A percentile compares a stretch with the other conserved stretches of the same genome.
These are phyloP conservation scores for Leptocoma aspasia DNA, from an alignment of 2,113 vertebrate species.

Conservation along the genomic window DNA sequence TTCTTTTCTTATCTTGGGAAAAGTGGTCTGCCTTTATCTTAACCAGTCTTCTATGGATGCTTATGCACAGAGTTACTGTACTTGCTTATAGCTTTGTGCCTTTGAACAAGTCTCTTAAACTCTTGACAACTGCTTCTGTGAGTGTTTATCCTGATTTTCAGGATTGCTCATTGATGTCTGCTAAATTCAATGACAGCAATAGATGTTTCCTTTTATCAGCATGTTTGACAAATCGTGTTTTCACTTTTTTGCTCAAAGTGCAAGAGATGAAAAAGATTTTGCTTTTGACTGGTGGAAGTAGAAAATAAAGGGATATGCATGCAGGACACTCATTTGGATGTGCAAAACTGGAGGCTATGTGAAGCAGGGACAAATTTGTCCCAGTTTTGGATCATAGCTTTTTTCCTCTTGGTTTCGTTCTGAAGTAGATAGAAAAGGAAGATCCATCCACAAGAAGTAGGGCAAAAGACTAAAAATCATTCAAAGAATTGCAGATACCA, in stretches of 20 bases:
- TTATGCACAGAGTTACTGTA: neutral
- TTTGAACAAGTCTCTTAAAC: neutral
- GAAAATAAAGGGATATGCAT: neutral
- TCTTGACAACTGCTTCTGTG: neutral
- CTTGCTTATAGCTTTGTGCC: neutral
- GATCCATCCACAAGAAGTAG: neutral
- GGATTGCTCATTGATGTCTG: neutral
- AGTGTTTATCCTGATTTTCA: neutral
- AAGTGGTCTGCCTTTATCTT: neutral
- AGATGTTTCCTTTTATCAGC: neutral
- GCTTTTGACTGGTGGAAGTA: neutral
- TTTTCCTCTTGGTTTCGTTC: neutral
- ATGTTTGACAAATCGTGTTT: neutral
- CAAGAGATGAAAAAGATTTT: neutral
- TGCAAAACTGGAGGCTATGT: neutral
- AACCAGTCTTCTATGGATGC: neutral
- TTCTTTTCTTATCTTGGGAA: neutral
- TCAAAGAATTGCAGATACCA: neutral
- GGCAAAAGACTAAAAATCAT: neutral
- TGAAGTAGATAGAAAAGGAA: neutral
- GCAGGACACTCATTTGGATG: neutral
- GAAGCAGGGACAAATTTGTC: neutral
- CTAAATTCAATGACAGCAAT: neutral
- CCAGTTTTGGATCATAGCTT: neutral
- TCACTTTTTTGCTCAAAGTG: neutral